phyloP scores from a whole-genome alignment of 2,888 invertebrate genomes.

The Caradrina kadenii region DNA sequence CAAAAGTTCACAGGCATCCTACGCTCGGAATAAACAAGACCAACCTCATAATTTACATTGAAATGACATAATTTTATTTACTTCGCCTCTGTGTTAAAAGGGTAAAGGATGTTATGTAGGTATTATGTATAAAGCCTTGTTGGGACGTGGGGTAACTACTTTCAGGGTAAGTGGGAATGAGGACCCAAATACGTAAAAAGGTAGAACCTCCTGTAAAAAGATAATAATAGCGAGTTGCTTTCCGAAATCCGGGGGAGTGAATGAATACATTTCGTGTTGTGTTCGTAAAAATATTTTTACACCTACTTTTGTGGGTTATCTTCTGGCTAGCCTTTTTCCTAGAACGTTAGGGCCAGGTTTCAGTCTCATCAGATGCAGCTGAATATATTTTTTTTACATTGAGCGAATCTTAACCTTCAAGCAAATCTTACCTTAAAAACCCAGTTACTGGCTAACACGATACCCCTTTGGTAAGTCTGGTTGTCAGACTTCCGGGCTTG shows the following conservation, averaged over 20 bases:
- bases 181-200: constrained; percentile 55
- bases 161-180: constrained; percentile 50
- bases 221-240: constrained; percentile 46
- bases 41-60: constrained; percentile 64
- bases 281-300: constrained; percentile 27
- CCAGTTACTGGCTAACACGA: too few species aligned
- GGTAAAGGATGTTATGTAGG: constrained; percentile 44
- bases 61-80: constrained; percentile 68
- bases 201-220: constrained; percentile 45
- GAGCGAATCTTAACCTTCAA: too few species aligned
- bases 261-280: constrained; percentile 37
- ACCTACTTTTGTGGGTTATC: background rate
- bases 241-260: constrained; percentile 41
- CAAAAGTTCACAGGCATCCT: constrained; percentile 36
- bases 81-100: constrained; percentile 42
- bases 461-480: too few species aligned
- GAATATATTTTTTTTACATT: too few species aligned
- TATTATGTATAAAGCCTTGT: constrained; percentile 45
- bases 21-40: constrained; percentile 48
- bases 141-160: constrained; percentile 46
- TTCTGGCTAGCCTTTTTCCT: too few species aligned
- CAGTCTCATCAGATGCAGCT: too few species aligned
- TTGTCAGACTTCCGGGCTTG: too few species aligned
- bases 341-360: too few species aligned
- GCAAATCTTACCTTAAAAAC: too few species aligned